Evolutionary conservation across 2,797 vertebrate species (phyloP).

Genomic region (Thunnus albacares): DNA sequence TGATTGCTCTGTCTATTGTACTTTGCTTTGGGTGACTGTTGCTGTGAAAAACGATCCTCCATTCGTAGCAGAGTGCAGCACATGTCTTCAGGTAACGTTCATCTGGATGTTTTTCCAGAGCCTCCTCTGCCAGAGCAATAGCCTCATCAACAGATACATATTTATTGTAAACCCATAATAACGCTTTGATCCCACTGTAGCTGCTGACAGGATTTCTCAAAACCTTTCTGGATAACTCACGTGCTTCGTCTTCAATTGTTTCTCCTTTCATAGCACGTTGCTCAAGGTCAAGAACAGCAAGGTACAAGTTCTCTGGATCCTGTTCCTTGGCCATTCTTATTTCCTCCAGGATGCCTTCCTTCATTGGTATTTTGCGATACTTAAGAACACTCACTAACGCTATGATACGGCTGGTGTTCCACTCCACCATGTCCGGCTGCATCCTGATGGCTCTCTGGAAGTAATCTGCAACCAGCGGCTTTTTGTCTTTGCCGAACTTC

Average conservation of each 20-base stretch:
- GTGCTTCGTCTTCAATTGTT: constrained; percentile 30
- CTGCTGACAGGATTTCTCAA: constrained; percentile 60
- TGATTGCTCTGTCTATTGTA: constrained; percentile 54
- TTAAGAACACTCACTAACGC: too few species aligned
- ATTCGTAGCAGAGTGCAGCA: constrained; percentile 70
- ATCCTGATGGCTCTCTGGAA: too few species aligned
- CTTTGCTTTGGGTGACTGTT: constrained; percentile 30
- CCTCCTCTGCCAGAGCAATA: constrained; percentile 69
- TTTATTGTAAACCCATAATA: constrained; percentile 58
- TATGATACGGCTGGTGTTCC: too few species aligned
- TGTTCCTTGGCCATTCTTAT: constrained; percentile 63
- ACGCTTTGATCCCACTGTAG: constrained; percentile 68
- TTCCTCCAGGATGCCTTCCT: constrained; percentile 48
- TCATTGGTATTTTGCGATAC: neutral
- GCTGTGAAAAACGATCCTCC: constrained; percentile 32
- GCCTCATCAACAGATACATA: constrained; percentile 65
- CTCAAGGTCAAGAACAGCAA: constrained; percentile 58
- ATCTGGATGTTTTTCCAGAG: constrained; percentile 66
- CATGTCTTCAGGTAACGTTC: constrained; percentile 68
- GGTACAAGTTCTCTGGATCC: constrained; percentile 71
- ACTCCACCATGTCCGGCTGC: too few species aligned
- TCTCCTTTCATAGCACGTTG: constrained; percentile 8
- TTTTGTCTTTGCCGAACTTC: too few species aligned
- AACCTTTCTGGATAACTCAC: constrained; percentile 52
- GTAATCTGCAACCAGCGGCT: too few species aligned